Evolutionary conservation across 2,888 invertebrate species (phyloP), one percentile per base, ranked within the genome.

Genomic region (Pycnomerus fuliginosus): DNA sequence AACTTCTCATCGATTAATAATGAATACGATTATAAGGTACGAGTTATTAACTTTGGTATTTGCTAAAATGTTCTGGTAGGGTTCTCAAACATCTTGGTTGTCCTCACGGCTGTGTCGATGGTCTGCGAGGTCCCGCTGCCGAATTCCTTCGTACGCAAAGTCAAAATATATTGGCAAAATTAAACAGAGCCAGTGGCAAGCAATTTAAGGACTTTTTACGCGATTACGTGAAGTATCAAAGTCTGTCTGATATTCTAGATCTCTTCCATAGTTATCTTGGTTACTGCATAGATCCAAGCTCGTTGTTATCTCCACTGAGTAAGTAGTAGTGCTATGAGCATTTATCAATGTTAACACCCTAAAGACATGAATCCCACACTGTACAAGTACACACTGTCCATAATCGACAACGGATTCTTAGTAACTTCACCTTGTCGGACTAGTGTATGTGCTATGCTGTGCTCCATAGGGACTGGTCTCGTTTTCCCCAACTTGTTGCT

Each of bases 241-340:
- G 89, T 0, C 76, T 97, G 16, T 76, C 84, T 11, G 92, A 94
- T 50, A 80, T 95, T 4, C 74, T 99, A 39, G 97, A 98, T 64
- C 90, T 97, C 64, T 84, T 98, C 48, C 99, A 99, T 69, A 85
- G 97, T 0, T 90, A 95, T 58, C 83, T 96, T 34, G 96, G 96
- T 3, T 99, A 93, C 71, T 99, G 99, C 72, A 83, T 90, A 22
- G 96, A 97, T 71, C 93, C 94, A 7, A 82, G 85, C 50, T 84
- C 87, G 4, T 75, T 91, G 57, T 76, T 93, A 12, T 93, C 92
- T 15, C 92, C 93, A 17, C 76, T 90, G 73, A 90, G 92, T 92
- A 76, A 87, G 90, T 81, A 31, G 24, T 2, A 28, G 12, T 27
- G 16, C 8, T 20, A 5, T 8, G 20, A 20, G 20, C 20, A 20